phyloP scores from a whole-genome alignment of 2,797 vertebrate genomes.

The Myotis findleyi region DNA sequence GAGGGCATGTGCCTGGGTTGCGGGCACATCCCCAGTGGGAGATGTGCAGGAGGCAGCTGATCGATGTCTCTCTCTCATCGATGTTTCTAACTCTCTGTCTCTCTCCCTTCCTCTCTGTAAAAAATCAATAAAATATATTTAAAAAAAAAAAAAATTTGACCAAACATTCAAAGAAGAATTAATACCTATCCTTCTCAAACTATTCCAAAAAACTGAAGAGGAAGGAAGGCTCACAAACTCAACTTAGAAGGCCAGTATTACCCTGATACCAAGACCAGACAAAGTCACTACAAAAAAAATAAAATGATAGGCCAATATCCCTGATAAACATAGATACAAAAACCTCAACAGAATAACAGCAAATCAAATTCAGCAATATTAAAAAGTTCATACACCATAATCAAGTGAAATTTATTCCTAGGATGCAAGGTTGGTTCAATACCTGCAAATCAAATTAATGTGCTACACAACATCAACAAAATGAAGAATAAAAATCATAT shows the following conservation, averaged over 20 bases:
- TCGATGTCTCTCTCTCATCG: no score
- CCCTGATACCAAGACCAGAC: neutral
- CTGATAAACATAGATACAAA: neutral
- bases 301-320: neutral
- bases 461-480: neutral
- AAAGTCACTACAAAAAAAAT: neutral
- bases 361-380: neutral
- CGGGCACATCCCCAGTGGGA: no score
- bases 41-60: no score
- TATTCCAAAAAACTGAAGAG: neutral
- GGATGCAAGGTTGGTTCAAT: neutral
- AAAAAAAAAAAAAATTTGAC: no score
- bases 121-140: no score
- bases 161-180: neutral
- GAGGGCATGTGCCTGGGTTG: no score
- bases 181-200: neutral
- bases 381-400: neutral
- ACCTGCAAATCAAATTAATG: neutral
- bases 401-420: neutral
- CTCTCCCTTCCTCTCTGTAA: no score
- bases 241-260: neutral
- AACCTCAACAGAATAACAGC: neutral
- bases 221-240: neutral
- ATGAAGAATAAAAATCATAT: neutral
- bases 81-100: no score